phyloP scores from a whole-genome alignment of 2,113 vertebrate species.

The Melanostigma gelatinosum region DNA sequence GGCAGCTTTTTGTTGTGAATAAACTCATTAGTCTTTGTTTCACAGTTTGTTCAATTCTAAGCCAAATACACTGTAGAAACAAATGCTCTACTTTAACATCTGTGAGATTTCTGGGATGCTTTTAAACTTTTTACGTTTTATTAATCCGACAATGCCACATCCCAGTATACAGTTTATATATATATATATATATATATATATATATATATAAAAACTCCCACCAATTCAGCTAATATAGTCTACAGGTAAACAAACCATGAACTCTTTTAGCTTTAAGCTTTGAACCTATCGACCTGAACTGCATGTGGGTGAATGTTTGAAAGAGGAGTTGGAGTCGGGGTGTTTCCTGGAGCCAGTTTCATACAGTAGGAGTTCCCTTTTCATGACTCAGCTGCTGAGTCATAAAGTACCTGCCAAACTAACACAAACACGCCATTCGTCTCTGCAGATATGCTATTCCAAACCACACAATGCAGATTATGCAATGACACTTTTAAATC shows the following conservation, averaged over 20 bases:
- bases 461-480: background rate
- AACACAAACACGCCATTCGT: background rate
- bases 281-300: background rate
- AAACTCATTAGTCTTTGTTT: background rate
- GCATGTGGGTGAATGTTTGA: background rate
- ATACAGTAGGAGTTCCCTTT: conserved; percentile 40
- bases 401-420: conserved; percentile 23
- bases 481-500: background rate
- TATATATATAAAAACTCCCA: too few relatives aligned
- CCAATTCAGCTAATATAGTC: background rate
- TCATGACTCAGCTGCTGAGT: conserved; percentile 55
- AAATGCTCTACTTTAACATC: background rate
- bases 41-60: too few relatives aligned
- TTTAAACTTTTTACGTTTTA: background rate
- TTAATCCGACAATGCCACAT: too few relatives aligned
- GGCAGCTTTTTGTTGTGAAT: background rate
- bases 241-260: background rate
- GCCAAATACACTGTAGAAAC: too few relatives aligned
- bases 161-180: too few relatives aligned
- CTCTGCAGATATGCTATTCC: background rate
- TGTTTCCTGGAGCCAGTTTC: conserved; percentile 10
- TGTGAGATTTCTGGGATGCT: background rate
- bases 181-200: too few relatives aligned
- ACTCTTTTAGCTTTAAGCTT: background rate
- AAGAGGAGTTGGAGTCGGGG: background rate